Conservation (phyloP, 2,113 vertebrate species). For the Onychorhynchus coronatus region DNA sequence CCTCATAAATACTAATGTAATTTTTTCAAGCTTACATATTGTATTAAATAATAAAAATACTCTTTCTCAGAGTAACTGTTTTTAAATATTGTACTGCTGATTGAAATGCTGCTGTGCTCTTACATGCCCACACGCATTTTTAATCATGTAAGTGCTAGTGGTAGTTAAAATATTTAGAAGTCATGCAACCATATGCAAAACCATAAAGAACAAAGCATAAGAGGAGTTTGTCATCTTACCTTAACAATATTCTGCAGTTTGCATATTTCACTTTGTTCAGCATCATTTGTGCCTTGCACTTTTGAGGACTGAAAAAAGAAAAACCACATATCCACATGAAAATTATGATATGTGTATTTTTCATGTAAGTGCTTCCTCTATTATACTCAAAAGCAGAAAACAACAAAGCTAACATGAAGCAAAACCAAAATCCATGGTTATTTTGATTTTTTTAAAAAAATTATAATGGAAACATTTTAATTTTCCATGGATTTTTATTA, state of each 20-base stretch:
- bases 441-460: not conserved
- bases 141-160: not conserved
- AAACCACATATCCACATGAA: not conserved
- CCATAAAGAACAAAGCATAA: not conserved
- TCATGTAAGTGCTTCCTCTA: not conserved
- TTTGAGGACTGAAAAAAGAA: constrained; percentile 77
- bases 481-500: not conserved
- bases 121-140: not conserved
- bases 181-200: not conserved
- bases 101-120: not conserved
- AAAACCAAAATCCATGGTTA: not conserved
- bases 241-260: constrained; percentile 88
- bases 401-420: not conserved
- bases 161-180: not conserved
- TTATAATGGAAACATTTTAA: not conserved
- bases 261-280: constrained; percentile 85
- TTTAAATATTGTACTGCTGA: not conserved
- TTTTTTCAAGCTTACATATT: not conserved
- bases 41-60: not conserved
- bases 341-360: not conserved
- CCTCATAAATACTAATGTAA: not conserved
- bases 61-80: not conserved
- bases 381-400: not conserved
- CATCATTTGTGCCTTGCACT: constrained; percentile 70
- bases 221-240: constrained; percentile 69